Base-by-base conservation (phyloP, 2,797 vertebrate species). In the Buceros bicornis region DNA sequence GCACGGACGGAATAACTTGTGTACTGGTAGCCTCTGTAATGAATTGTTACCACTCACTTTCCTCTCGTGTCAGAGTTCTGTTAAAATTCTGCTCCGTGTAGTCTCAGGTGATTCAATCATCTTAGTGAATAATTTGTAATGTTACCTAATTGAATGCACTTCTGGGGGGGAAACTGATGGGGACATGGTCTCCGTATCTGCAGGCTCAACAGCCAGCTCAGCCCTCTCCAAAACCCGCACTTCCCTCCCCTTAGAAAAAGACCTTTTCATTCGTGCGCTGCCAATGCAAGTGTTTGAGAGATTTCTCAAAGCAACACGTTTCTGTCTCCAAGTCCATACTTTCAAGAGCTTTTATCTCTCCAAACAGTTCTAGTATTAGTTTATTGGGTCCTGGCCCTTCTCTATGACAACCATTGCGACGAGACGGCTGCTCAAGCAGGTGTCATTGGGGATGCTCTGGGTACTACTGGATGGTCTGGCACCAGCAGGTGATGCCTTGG, bases 401-500 rank as follows among this genome's bases (percentile, higher is more conserved):
- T 6, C 53, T 3, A 1, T 5, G 31, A 7, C 17, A 54, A 2
- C 10, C 28, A 2, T 1, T 6, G n/a, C 0, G 3, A 73, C 31
- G 62, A 19, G 22, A 5, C 8, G 0, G 20, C 20, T 9, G 37
- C 56, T 13, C 26, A 11, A 9, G 35, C 14, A 6, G 33, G 15
- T 4, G 19, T 4, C 2, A 0, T 35, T 16, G 42, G 71, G 16
- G 56, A 5, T 26, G n/a, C 48, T 24, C 28, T 5, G 42, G 26
- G 51, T 7, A 37, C 16, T 1, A 2, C 43, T 18, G 3, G 4
- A 1, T 2, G 17, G 6, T 10, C 29, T 14, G 42, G 21, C 31
- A 4, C 40, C 31, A 1, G 9, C 0, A 22, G 26, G 15, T 64
- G 60, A 62, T 13, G 57, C 33, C n/a, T 31, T 3, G 50, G 25